phyloP scores from a whole-genome alignment of 1,140 invertebrate genomes.

The Streblospio benedicti region DNA sequence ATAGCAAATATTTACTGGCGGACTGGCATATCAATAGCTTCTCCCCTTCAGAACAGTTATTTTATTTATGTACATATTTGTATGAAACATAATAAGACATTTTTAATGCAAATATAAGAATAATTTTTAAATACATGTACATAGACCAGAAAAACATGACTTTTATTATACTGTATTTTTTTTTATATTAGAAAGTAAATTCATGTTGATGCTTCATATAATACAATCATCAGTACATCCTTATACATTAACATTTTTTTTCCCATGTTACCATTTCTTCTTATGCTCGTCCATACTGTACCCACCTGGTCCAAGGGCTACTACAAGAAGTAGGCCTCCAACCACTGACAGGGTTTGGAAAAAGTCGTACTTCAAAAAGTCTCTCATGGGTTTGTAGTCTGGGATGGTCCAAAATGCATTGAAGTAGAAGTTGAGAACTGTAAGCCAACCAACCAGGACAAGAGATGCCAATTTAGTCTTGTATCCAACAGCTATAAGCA shows the following conservation, averaged over 20 bases:
- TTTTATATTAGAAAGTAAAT: too few species aligned
- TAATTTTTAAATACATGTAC: too few species aligned
- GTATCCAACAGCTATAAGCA: constrained; percentile 82
- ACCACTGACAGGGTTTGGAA: constrained; percentile 99
- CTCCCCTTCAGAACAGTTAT: too few species aligned
- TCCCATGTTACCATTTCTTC: constrained; percentile 52
- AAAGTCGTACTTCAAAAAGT: constrained; percentile 99
- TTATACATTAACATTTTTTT: neutral
- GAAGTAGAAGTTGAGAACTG: constrained; percentile 87
- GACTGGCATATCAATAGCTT: too few species aligned
- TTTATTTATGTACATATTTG: too few species aligned
- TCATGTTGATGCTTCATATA: too few species aligned
- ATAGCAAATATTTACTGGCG: too few species aligned
- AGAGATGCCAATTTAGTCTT: constrained; percentile 91
- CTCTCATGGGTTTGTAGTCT: constrained; percentile 84
- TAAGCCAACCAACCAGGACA: constrained; percentile 81
- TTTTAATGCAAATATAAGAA: too few species aligned
- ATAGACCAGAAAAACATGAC: too few species aligned
- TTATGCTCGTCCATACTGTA: constrained; percentile 99
- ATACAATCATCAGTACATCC: too few species aligned
- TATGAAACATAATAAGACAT: too few species aligned
- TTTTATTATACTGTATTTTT: too few species aligned
- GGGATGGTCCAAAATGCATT: constrained; percentile 98
- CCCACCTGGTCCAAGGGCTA: constrained; percentile 92
- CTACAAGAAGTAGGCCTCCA: constrained; percentile 96